phyloP scores from a whole-genome alignment of 1,140 invertebrate genomes.

The Drosophila sulfurigaster region DNA sequence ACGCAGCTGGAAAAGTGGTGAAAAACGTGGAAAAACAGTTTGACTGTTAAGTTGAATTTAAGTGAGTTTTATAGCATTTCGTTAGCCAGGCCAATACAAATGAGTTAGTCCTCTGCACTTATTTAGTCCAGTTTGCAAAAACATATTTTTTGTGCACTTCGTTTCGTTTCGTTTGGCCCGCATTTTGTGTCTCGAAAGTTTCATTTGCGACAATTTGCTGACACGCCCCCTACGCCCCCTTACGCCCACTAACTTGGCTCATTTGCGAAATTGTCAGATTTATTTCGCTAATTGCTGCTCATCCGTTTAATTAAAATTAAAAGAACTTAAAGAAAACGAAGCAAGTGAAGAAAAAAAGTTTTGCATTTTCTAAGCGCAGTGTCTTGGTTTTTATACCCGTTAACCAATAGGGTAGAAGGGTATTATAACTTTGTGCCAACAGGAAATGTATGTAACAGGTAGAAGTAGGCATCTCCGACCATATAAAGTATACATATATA shows the following conservation, averaged over 20 bases:
- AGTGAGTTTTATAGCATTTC: conserved; percentile 48
- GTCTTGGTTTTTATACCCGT: too few species aligned
- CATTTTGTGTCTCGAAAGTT: conserved; percentile 26
- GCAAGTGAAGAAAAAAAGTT: conserved; percentile 38
- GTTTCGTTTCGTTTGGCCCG: conserved; percentile 23
- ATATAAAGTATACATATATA: too few species aligned
- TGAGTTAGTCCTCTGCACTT: conserved; percentile 22
- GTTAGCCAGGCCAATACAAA: conserved; percentile 26
- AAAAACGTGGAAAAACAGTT: conserved; percentile 41
- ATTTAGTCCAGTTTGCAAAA: conserved; percentile 19
- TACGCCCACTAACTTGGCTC: conserved; percentile 34
- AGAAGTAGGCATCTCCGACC: too few species aligned
- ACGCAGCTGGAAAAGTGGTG: conserved; percentile 24
- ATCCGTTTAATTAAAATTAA: conserved; percentile 83
- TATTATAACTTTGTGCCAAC: too few species aligned
- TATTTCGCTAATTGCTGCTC: conserved; percentile 83
- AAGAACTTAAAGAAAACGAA: conserved; percentile 69
- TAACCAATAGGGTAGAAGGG: too few species aligned
- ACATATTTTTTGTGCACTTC: conserved; percentile 20
- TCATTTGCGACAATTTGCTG: conserved; percentile 11
- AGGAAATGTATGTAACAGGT: too few species aligned
- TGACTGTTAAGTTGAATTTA: conserved; percentile 60
- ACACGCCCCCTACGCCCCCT: conserved; percentile 17
- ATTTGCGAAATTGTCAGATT: conserved; percentile 81
- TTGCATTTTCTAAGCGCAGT: conserved; percentile 39